These are phyloP conservation scores for Strix aluco DNA, from an alignment of 2,113 vertebrate species.

Conservation along the genomic window DNA sequence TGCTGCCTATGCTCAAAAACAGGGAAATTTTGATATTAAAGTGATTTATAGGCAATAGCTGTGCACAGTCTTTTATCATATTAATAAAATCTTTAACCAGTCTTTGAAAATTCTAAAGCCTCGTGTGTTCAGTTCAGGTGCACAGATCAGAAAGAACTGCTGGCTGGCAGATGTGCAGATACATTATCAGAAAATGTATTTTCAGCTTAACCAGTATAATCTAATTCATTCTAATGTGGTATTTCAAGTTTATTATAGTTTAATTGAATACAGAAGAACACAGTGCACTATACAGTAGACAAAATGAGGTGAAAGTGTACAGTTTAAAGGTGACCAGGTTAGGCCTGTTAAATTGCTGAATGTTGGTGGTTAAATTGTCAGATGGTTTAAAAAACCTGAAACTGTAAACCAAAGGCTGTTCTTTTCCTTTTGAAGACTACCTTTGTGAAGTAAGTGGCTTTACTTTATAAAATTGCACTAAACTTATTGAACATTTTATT, in stretches of 20 bases:
- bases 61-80: constrained; percentile 47
- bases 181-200: constrained; percentile 64
- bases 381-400: neutral
- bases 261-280: constrained; percentile 16
- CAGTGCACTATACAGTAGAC: neutral
- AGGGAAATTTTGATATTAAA: constrained; percentile 19
- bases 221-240: constrained; percentile 38
- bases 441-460: neutral
- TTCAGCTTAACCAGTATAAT: constrained; percentile 47
- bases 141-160: neutral
- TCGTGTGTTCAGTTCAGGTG: neutral
- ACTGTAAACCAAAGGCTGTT: neutral
- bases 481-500: neutral
- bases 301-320: neutral
- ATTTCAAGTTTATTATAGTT: constrained; percentile 42
- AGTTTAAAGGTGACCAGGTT: neutral
- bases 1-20: constrained; percentile 21
- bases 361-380: neutral
- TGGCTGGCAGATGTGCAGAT: constrained; percentile 59
- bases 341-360: neutral
- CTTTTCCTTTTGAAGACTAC: neutral
- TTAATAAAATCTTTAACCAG: constrained; percentile 63
- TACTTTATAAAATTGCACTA: neutral
- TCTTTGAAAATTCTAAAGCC: constrained; percentile 49
- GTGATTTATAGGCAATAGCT: constrained; percentile 66